Evolutionary conservation across 2,888 invertebrate species (phyloP), one percentile per base, ranked within the genome.

Genomic region (Liodrosophila aerea): DNA sequence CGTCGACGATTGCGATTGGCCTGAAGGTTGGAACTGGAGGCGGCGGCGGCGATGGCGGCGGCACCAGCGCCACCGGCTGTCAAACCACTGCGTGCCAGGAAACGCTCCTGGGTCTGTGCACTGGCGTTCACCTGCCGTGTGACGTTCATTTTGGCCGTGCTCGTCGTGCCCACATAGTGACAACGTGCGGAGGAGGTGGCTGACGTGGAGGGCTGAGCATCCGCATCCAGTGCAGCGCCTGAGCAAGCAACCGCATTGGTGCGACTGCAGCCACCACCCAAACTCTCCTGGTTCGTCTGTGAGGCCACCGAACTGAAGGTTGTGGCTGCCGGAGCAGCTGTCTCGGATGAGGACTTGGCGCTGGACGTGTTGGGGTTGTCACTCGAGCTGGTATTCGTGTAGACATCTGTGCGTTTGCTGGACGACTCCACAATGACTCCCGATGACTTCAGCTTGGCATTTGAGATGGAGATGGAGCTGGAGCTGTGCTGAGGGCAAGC

Each of bases 321-420:
- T 30, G 65, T 58, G 18, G 64, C 29, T 12, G 54, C 7, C 13
- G 62, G 33, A 12, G 59, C 52, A 39, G 62, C 37, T 36, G 62
- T 49, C n/a, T 65, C 66, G 5, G 30, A 43, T 30, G 40, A 3
- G 22, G 22, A 22, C 3, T 5, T 30, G 30, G 9, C 2, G 30
- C 30, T 15, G 8, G 15, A 22, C 15, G 77, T 74, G 52, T 75
- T 69, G 27, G 43, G 47, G 60, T 88, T 88, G 57, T 90, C 89
- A 71, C 89, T 89, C 49, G 90, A 88, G 74, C 88, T 89, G 40
- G 89, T 87, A 70, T 86, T 89, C 29, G 88, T 84, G 60, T 74
- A 86, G 34, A 88, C 81, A 43, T 88, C 88, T 29, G 81, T 58
- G 34, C 76, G 66, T 16, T 56, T 60, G 40, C 57, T 15, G 37